Percentiles rank a stretch among this genome's conserved stretches.
Evolutionary conservation across 2,113 vertebrate genomes (phyloP).

Genomic region (Camarhynchus parvulus): DNA sequence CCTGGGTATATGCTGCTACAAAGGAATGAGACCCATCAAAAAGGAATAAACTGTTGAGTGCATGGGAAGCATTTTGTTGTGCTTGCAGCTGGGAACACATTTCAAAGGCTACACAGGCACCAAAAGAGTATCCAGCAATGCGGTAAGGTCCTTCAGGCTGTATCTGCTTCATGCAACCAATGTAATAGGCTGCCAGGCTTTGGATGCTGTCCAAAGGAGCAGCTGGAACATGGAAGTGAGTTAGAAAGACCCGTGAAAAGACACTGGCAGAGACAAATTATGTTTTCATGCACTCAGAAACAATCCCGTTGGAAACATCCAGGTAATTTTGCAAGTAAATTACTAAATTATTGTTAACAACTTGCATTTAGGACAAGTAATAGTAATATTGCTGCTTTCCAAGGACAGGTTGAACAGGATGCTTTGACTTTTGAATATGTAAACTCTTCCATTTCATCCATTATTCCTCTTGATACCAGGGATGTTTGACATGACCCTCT

Average conservation of each 20-base stretch:
- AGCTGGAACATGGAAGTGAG: constrained; percentile 64
- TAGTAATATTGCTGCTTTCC: background rate
- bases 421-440: background rate
- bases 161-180: constrained; percentile 85
- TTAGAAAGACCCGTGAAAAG: background rate
- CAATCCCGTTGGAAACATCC: background rate
- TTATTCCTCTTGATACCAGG: background rate
- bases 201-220: constrained; percentile 94
- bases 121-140: constrained; percentile 93
- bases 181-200: constrained; percentile 88
- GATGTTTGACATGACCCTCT: background rate
- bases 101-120: constrained; percentile 97
- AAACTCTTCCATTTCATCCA: background rate
- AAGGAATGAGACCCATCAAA: constrained; percentile 94
- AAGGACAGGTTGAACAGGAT: background rate
- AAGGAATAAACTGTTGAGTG: constrained; percentile 87
- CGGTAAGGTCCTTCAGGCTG: constrained; percentile 93
- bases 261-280: background rate
- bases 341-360: background rate
- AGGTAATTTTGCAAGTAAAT: background rate
- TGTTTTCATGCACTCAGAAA: background rate
- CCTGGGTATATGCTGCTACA: constrained; percentile 94
- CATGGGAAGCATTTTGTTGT: constrained; percentile 69
- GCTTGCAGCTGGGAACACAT: constrained; percentile 93
- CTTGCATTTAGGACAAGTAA: background rate